A percentile compares a stretch with the other conserved stretches of the same genome.
phyloP scores from a whole-genome alignment of 2,797 vertebrate species.

The Muraenolepis orangiensis region DNA sequence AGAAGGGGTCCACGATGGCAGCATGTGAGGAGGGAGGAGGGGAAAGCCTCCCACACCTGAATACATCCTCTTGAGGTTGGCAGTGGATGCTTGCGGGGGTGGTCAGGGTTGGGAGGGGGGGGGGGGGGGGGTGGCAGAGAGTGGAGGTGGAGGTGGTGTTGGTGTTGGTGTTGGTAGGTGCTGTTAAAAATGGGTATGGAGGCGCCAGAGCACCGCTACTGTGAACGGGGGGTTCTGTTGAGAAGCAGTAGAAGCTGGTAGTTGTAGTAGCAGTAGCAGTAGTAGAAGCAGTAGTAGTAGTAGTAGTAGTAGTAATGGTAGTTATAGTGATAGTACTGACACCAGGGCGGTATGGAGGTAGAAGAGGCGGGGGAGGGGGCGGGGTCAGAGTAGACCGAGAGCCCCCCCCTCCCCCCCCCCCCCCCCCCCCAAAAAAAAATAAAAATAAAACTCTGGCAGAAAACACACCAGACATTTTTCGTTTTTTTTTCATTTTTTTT shows the following conservation, averaged over 20 bases:
- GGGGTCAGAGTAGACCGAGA: slow-evolving; percentile 59
- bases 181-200: slow-evolving; percentile 57
- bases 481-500: not conserved
- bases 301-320: not conserved
- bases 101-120: slow-evolving; percentile 37
- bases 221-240: slow-evolving; percentile 61
- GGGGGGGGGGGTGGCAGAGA: slow-evolving; percentile 41
- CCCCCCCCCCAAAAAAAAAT: not conserved
- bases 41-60: no score
- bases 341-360: slow-evolving; percentile 61
- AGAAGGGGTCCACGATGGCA: slow-evolving; percentile 59
- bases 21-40: no score
- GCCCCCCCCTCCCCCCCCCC: slow-evolving; percentile 33
- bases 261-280: slow-evolving; percentile 47
- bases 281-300: slow-evolving; percentile 4
- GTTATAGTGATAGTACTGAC: slow-evolving; percentile 21
- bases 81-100: no score
- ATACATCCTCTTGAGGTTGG: no score
- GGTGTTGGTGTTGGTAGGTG: no score
- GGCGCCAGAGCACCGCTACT: slow-evolving; percentile 60
- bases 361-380: slow-evolving; percentile 1
- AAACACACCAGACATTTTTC: slow-evolving; percentile 50
- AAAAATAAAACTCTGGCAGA: not conserved
- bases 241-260: slow-evolving; percentile 61
- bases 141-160: slow-evolving; percentile 18